Conservation (phyloP, 23 tunicate genomes). For the Clavelina lepadiformis region DNA sequence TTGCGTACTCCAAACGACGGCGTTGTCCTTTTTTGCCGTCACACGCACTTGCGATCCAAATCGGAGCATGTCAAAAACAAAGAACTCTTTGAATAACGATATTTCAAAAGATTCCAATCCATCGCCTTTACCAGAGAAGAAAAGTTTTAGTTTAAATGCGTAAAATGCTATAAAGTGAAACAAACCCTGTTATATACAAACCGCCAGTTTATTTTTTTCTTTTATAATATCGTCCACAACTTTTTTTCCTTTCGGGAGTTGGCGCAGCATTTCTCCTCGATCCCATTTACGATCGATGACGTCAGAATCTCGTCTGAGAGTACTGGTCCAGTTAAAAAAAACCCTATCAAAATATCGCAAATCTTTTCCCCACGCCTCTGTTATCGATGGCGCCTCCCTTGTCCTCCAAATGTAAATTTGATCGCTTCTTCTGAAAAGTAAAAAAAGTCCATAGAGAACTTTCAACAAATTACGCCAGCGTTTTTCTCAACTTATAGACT, state of each 20-base stretch:
- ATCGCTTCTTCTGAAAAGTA: not conserved
- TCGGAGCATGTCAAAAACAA: too few species aligned
- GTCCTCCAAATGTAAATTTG: constrained; percentile 17
- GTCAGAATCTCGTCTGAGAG: constrained; percentile 17
- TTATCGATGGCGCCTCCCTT: not conserved
- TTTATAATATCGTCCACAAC: constrained; percentile 6
- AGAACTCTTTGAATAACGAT: too few species aligned
- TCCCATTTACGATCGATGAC: constrained; percentile 2
- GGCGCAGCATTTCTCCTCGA: not conserved
- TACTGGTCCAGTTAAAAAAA: constrained; percentile 13
- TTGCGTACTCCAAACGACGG: constrained; percentile 12
- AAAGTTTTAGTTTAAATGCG: too few species aligned
- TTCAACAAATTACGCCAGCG: too few species aligned
- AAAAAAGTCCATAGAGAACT: too few species aligned
- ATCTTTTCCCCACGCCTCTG: not conserved
- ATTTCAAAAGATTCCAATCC: too few species aligned
- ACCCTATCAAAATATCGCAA: not conserved
- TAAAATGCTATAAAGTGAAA: too few species aligned
- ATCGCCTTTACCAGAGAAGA: too few species aligned
- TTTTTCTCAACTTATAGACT: too few species aligned
- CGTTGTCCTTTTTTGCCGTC: constrained; percentile 3
- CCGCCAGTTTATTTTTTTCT: constrained; percentile 4
- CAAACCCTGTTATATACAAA: too few species aligned
- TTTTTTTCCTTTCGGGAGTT: not conserved
- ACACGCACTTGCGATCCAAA: constrained; percentile 9